Percentiles rank a stretch among this genome's conserved stretches.
Conservation (phyloP, 53 echinoderm and acorn worm genomes). For the Patiria pectinifera region DNA sequence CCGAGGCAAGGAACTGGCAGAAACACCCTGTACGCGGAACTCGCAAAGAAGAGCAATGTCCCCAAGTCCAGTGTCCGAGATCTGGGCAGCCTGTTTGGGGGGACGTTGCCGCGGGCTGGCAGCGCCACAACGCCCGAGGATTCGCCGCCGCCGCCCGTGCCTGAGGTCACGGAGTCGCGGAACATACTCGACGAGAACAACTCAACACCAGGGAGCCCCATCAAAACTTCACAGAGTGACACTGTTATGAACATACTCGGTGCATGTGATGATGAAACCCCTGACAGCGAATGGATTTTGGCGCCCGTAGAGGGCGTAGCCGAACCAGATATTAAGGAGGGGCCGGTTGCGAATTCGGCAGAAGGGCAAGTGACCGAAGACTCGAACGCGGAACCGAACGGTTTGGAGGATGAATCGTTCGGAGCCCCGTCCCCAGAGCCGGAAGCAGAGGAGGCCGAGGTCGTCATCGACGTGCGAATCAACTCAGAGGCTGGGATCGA, state of each 20-base stretch:
- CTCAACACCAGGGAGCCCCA: slow-evolving; percentile 25
- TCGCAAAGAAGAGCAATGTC: slow-evolving; percentile 31
- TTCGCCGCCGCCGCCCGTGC: slow-evolving; percentile 33
- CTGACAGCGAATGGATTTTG: neutral
- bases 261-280: neutral
- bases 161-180: slow-evolving; percentile 15
- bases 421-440: neutral
- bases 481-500: slow-evolving; percentile 35
- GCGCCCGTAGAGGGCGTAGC: neutral
- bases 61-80: slow-evolving; percentile 5
- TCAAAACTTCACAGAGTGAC: neutral
- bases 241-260: neutral
- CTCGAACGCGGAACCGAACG: neutral
- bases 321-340: neutral
- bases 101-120: neutral
- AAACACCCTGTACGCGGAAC: slow-evolving; percentile 38
- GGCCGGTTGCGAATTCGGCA: neutral
- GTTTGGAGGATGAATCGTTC: neutral
- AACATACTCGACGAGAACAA: neutral
- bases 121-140: neutral
- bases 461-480: slow-evolving; percentile 36
- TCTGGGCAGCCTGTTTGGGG: slow-evolving; percentile 29
- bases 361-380: neutral
- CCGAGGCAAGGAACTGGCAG: neutral
- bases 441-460: neutral